Conservation (phyloP, 2,113 vertebrate genomes). For the Atrichornis clamosus region DNA sequence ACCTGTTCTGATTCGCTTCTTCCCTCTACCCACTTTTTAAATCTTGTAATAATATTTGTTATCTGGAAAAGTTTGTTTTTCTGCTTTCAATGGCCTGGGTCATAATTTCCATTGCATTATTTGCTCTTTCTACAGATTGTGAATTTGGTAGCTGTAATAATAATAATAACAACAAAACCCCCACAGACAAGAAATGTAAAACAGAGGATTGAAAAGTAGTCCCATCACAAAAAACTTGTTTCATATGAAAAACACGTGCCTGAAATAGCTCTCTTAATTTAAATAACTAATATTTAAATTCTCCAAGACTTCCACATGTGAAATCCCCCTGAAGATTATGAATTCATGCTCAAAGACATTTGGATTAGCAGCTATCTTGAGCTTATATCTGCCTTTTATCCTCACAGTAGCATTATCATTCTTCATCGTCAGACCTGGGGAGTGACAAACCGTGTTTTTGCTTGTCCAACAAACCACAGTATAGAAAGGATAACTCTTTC, state of each 20-base stretch:
- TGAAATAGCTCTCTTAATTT: background rate
- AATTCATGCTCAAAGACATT: background rate
- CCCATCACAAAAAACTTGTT: background rate
- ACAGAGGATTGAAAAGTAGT: background rate
- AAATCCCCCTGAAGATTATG: background rate
- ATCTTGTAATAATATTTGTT: background rate
- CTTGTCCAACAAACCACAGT: background rate
- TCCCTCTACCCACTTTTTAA: background rate
- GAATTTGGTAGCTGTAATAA: background rate
- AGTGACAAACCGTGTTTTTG: background rate
- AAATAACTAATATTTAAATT: background rate
- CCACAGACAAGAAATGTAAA: background rate
- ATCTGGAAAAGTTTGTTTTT: background rate
- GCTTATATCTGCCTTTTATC: background rate
- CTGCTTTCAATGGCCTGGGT: background rate
- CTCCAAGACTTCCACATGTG: background rate
- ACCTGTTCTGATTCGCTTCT: background rate
- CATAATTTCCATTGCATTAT: background rate
- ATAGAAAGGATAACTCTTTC: background rate
- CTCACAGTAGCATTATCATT: background rate
- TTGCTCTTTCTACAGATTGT: background rate
- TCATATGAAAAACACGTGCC: background rate
- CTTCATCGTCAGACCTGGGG: background rate
- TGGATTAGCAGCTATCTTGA: background rate
- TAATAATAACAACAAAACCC: background rate